Evolutionary conservation across 2,888 invertebrate species (phyloP).

Genomic region (Athalia cordata): DNA sequence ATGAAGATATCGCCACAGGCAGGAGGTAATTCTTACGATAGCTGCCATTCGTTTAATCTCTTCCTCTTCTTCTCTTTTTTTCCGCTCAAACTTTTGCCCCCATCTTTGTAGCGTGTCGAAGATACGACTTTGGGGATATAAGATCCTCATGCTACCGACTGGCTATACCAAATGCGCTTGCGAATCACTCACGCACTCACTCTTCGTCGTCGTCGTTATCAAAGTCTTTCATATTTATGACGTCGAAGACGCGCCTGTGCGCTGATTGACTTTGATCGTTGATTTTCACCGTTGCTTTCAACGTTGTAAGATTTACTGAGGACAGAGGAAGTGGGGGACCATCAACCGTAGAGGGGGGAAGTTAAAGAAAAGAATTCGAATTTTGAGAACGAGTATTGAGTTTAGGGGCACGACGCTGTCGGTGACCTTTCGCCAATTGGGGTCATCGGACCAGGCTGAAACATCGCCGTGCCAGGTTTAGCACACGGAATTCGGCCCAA

Average conservation of each 20-base stretch:
- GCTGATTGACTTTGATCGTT: slow-evolving; percentile 33
- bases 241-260: background rate
- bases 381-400: slow-evolving; percentile 35
- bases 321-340: background rate
- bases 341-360: background rate
- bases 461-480: slow-evolving; percentile 67
- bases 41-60: too few species aligned
- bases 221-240: slow-evolving; percentile 23
- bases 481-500: slow-evolving; percentile 67
- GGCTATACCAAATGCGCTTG: background rate
- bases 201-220: slow-evolving; percentile 10
- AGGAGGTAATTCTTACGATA: too few species aligned
- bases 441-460: slow-evolving; percentile 72
- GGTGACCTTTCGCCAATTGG: slow-evolving; percentile 63
- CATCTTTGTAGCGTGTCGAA: background rate
- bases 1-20: too few species aligned
- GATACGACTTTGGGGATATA: background rate
- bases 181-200: slow-evolving; percentile 2
- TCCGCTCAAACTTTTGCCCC: too few species aligned
- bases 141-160: background rate
- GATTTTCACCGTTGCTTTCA: background rate
- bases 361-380: background rate
- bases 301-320: background rate
- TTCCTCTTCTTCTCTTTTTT: too few species aligned
- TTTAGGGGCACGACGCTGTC: slow-evolving; percentile 50